phyloP scores from a whole-genome alignment of 2,797 vertebrate genomes.

The Melanotaenia nigrans region DNA sequence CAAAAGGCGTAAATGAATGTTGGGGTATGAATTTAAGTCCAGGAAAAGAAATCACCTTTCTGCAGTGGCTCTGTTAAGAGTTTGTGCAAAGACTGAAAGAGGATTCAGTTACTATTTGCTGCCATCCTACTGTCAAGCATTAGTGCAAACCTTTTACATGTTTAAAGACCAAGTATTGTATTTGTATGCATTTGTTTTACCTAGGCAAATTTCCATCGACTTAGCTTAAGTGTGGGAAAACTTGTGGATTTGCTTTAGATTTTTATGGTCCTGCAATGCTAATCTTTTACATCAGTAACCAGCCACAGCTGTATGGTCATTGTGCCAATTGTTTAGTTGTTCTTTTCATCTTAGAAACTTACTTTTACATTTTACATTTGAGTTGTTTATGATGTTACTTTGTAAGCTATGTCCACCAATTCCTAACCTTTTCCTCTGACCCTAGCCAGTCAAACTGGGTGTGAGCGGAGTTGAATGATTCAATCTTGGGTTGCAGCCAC shows the following conservation, averaged over 20 bases:
- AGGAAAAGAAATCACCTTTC: constrained; percentile 8
- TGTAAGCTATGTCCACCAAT: no score
- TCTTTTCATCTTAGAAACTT: no score
- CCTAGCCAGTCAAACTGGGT: no score
- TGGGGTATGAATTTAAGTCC: constrained; percentile 8
- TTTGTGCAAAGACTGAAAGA: constrained; percentile 19
- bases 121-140: neutral
- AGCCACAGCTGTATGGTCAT: no score
- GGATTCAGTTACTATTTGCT: constrained; percentile 1
- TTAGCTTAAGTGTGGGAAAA: neutral
- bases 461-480: no score
- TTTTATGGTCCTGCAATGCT: neutral
- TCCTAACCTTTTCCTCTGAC: no score
- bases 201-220: neutral
- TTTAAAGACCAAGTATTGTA: neutral
- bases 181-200: neutral
- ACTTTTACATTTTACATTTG: no score
- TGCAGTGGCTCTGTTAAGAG: constrained; percentile 12
- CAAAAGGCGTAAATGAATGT: neutral
- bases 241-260: neutral
- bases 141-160: constrained; percentile 6
- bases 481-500: no score
- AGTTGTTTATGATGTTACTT: no score
- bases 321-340: no score
- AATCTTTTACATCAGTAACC: neutral